These are phyloP conservation scores for Elaphurus davidianus DNA, from an alignment of 2,113 vertebrate genomes.

Conservation along the genomic window DNA sequence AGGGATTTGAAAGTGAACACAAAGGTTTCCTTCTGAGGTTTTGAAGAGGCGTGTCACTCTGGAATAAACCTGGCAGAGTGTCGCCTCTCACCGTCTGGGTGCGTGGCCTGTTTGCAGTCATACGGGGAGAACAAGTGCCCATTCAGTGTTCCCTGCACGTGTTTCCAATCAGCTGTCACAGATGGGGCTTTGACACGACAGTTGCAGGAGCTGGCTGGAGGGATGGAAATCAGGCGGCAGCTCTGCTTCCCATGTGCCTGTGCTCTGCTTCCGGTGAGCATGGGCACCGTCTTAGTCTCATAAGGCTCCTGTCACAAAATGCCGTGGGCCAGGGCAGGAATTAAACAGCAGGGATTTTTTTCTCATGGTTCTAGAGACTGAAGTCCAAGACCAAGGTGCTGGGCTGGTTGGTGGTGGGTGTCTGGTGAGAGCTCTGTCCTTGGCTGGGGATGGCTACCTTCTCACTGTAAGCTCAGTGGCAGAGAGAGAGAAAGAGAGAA, in stretches of 20 bases:
- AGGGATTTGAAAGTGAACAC: not conserved
- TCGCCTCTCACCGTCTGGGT: rapidly evolving
- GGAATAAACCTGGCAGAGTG: not conserved
- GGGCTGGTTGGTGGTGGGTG: not conserved
- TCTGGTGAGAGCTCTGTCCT: too few species aligned
- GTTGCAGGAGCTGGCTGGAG: not conserved
- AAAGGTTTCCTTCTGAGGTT: not conserved
- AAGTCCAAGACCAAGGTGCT: not conserved
- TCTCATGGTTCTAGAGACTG: not conserved
- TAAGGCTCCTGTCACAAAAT: not conserved
- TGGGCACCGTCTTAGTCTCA: rapidly evolving
- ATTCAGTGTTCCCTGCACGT: not conserved
- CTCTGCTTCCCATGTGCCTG: rapidly evolving
- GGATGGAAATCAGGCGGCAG: not conserved
- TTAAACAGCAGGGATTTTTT: rapidly evolving
- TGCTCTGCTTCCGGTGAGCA: rapidly evolving
- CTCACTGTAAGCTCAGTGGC: not conserved
- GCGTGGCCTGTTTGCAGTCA: not conserved
- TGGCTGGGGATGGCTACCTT: not conserved
- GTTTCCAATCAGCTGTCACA: not conserved
- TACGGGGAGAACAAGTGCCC: rapidly evolving
- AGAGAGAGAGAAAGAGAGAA: not conserved
- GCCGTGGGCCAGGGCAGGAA: not conserved
- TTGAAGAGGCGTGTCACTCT: not conserved
- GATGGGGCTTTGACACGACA: not conserved